Conservation (phyloP, 2,888 invertebrate genomes). For the Macaria notata region DNA sequence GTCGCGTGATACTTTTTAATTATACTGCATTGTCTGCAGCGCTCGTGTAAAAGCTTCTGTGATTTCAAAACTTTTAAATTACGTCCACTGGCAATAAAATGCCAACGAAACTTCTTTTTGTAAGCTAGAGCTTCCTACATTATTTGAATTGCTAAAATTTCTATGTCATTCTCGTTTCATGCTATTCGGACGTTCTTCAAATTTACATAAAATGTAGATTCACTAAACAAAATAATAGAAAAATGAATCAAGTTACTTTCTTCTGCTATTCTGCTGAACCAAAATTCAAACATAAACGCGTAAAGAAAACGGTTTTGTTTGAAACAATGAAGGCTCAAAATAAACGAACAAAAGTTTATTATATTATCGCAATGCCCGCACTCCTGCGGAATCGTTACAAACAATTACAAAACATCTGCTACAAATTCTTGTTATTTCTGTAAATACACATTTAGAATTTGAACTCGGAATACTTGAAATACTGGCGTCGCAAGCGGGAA, state of each 20-base stretch:
- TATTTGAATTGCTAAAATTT: no score
- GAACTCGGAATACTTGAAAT: slow-evolving; percentile 9
- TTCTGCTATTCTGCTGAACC: no score
- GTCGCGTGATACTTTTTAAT: slow-evolving; percentile 49
- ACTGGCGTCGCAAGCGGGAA: slow-evolving; percentile 17
- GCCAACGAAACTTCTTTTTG: no score
- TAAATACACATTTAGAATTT: slow-evolving; percentile 12
- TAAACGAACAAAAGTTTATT: slow-evolving; percentile 14
- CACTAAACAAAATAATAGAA: no score
- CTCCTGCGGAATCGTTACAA: slow-evolving; percentile 35
- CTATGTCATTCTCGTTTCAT: no score
- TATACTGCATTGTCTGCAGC: slow-evolving; percentile 25
- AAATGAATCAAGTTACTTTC: no score
- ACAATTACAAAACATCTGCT: slow-evolving; percentile 26
- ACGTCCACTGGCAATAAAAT: no score
- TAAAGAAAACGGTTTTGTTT: no score
- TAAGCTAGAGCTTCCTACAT: no score
- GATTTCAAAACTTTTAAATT: neutral
- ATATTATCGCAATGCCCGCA: slow-evolving; percentile 40
- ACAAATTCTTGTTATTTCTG: slow-evolving; percentile 14
- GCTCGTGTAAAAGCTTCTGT: slow-evolving; percentile 4
- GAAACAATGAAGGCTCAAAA: slow-evolving; percentile 1
- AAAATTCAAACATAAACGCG: no score
- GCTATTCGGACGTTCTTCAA: no score
- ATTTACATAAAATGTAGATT: no score